A percentile compares a stretch with the other conserved stretches of the same genome.
phyloP scores from a whole-genome alignment of 2,113 vertebrate species.

The Pandion haliaetus region DNA sequence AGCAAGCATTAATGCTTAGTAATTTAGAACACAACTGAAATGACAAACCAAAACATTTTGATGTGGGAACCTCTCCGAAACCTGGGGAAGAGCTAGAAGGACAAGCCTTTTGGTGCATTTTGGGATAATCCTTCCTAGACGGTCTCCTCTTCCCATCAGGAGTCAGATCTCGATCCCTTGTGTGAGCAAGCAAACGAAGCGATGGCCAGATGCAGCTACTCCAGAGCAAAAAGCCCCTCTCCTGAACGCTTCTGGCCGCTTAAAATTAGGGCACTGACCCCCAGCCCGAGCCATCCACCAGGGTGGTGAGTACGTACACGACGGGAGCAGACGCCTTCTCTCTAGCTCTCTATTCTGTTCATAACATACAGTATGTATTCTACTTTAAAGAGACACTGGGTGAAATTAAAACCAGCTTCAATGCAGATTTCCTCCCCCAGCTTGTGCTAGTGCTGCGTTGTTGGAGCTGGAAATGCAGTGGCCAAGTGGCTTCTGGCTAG shows the following conservation, averaged over 20 bases:
- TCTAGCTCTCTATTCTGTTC: not conserved
- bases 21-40: not conserved
- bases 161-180: not conserved
- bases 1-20: not conserved
- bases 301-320: rapidly evolving
- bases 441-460: not conserved
- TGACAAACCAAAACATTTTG: not conserved
- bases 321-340: rapidly evolving
- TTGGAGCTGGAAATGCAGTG: not conserved
- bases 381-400: not conserved
- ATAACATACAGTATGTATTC: rapidly evolving
- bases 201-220: not conserved
- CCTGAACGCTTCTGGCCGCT: not conserved
- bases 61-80: not conserved
- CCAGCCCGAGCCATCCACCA: rapidly evolving
- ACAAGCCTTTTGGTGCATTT: not conserved
- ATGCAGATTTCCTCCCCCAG: not conserved
- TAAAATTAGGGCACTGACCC: not conserved
- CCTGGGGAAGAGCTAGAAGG: not conserved
- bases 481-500: not conserved
- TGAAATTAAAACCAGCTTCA: not conserved
- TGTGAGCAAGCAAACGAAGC: not conserved
- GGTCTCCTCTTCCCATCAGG: not conserved
- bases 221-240: not conserved
- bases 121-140: not conserved